These are phyloP conservation scores for Galeruca laticollis DNA, from an alignment of 2,888 invertebrate genomes.

Conservation along the genomic window DNA sequence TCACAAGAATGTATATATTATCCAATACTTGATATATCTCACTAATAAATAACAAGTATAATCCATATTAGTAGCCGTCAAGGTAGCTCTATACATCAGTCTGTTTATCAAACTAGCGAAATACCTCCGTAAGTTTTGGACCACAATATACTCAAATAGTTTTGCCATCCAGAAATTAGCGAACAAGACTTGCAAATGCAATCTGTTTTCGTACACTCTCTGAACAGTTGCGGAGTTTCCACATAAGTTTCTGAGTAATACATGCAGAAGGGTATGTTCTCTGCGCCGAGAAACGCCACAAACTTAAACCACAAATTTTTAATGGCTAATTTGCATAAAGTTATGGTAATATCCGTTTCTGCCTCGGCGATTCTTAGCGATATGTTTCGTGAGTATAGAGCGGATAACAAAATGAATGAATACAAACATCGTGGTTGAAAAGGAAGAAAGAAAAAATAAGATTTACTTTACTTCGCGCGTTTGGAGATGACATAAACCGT, in stretches of 20 bases:
- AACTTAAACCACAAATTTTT: constrained; percentile 34
- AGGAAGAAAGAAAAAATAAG: no score
- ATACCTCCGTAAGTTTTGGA: neutral
- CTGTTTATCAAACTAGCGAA: neutral
- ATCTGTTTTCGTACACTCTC: constrained; percentile 37
- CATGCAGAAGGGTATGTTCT: constrained; percentile 36
- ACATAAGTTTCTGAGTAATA: constrained; percentile 36
- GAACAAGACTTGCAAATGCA: constrained; percentile 31
- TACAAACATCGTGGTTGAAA: neutral
- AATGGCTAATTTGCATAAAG: constrained; percentile 35
- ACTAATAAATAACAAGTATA: neutral
- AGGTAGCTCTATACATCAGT: neutral
- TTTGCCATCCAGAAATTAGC: constrained; percentile 30
- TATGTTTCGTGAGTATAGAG: constrained; percentile 13
- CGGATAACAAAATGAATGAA: neutral
- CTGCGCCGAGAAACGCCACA: constrained; percentile 28
- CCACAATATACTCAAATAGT: constrained; percentile 28
- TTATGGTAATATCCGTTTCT: constrained; percentile 37
- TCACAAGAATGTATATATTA: no score
- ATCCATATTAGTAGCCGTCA: neutral
- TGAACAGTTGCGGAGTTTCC: constrained; percentile 28
- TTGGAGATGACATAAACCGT: no score
- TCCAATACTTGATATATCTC: no score
- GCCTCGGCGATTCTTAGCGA: constrained; percentile 25
- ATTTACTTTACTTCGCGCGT: no score